phyloP scores from a whole-genome alignment of 2,888 invertebrate species.

The Heliconius cydno region DNA sequence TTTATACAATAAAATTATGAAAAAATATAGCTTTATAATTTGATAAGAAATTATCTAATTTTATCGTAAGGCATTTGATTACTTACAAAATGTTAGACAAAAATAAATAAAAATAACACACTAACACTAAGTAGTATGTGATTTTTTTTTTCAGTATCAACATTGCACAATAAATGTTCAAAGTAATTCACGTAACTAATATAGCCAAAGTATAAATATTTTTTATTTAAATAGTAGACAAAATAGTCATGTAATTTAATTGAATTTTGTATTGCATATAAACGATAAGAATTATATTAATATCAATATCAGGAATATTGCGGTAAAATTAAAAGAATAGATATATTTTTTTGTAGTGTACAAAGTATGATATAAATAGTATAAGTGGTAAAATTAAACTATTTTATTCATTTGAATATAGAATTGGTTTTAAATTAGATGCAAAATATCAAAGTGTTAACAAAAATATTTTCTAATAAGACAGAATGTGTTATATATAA shows the following conservation, averaged over 20 bases:
- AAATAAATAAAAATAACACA: constrained; percentile 20
- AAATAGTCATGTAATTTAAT: not conserved
- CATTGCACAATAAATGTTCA: constrained; percentile 14
- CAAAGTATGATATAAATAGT: not conserved
- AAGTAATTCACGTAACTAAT: constrained; percentile 10
- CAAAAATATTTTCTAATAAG: not conserved
- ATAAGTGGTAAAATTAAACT: not conserved
- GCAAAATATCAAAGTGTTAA: not conserved
- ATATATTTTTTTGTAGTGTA: not conserved
- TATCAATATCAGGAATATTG: not conserved
- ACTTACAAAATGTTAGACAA: constrained; percentile 12
- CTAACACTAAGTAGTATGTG: not conserved
- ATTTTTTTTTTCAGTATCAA: constrained; percentile 8
- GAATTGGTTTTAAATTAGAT: not conserved
- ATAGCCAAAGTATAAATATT: not conserved
- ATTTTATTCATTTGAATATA: not conserved
- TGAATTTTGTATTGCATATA: not conserved
- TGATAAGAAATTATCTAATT: constrained; percentile 12
- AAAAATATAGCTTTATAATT: constrained; percentile 16
- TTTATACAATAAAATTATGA: constrained; percentile 7
- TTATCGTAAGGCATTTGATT: constrained; percentile 18
- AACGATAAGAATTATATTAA: not conserved
- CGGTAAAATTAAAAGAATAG: too few relatives aligned
- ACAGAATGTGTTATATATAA: not conserved
- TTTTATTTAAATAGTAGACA: not conserved